phyloP scores from a whole-genome alignment of 2,113 vertebrate species.

The Sinocyclocheilus anshuiensis region DNA sequence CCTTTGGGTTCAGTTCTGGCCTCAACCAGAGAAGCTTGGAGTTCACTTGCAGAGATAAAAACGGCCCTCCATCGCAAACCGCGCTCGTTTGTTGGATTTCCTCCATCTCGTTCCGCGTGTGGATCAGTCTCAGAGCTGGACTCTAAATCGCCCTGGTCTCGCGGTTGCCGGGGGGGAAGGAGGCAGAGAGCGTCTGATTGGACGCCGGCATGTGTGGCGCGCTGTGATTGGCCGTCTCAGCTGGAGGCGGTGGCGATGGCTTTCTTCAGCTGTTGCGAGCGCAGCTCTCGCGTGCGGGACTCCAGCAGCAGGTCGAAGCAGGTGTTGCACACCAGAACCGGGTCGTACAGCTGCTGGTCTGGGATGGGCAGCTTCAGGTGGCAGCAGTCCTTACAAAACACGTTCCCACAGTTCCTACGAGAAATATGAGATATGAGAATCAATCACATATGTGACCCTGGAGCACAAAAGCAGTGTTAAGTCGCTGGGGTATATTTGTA shows the following conservation, averaged over 20 bases:
- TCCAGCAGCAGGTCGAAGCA: constrained; percentile 93
- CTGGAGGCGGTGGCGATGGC: constrained; percentile 96
- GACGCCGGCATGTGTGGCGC: constrained; percentile 17
- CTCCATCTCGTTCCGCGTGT: constrained; percentile 22
- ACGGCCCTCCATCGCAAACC: neutral
- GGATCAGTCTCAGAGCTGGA: constrained; percentile 12
- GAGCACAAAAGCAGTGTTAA: no score
- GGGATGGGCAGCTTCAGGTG: constrained; percentile 97
- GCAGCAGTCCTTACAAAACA: constrained; percentile 96
- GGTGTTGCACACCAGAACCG: constrained; percentile 93
- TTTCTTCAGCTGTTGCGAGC: constrained; percentile 98
- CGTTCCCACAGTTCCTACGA: constrained; percentile 94
- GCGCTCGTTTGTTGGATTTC: neutral
- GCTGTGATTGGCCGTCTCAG: constrained; percentile 74
- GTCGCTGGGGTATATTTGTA: no score
- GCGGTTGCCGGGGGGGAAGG: neutral
- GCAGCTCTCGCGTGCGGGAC: constrained; percentile 88
- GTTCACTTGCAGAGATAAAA: constrained; percentile 4
- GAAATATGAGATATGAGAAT: no score
- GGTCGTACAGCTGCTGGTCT: constrained; percentile 95
- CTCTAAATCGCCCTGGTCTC: neutral
- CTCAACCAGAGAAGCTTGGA: neutral
- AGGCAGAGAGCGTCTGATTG: constrained; percentile 7
- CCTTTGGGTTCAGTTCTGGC: neutral
- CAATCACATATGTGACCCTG: no score